phyloP scores from a whole-genome alignment of 1,140 invertebrate species.

The Brachionus sp. region DNA sequence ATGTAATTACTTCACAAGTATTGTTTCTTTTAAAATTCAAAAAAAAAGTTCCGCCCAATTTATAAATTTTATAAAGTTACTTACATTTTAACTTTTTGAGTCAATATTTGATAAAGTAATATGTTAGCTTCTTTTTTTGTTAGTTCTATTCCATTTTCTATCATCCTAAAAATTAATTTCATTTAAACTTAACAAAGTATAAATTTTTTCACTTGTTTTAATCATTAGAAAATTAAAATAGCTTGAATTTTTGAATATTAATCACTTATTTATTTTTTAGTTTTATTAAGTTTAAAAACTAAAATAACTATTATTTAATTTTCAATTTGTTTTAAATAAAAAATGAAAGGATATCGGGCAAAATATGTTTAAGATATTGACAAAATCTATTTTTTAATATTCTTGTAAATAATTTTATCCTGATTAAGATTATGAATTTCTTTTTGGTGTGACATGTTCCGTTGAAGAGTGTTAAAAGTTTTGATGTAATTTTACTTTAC shows the following conservation, averaged over 20 bases:
- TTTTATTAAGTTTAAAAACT: no score
- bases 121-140: conserved; percentile 49
- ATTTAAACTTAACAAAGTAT: neutral
- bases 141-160: conserved; percentile 55
- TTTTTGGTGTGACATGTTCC: no score
- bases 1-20: neutral
- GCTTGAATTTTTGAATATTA: neutral
- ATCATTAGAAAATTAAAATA: neutral
- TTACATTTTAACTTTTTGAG: conserved; percentile 4
- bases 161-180: conserved; percentile 50
- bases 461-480: no score
- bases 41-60: neutral
- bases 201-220: neutral
- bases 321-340: no score
- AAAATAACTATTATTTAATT: no score
- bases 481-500: no score
- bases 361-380: no score
- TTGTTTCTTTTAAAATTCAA: neutral
- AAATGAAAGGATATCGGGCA: no score
- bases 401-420: no score
- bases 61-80: neutral
- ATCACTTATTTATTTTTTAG: no score
- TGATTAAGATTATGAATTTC: no score
- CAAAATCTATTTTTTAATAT: no score
- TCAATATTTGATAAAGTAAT: neutral